Percentiles rank a stretch among this genome's conserved stretches.
These are phyloP conservation scores for Malacoraja senta DNA, from an alignment of 2,797 vertebrate genomes.

Conservation along the genomic window DNA sequence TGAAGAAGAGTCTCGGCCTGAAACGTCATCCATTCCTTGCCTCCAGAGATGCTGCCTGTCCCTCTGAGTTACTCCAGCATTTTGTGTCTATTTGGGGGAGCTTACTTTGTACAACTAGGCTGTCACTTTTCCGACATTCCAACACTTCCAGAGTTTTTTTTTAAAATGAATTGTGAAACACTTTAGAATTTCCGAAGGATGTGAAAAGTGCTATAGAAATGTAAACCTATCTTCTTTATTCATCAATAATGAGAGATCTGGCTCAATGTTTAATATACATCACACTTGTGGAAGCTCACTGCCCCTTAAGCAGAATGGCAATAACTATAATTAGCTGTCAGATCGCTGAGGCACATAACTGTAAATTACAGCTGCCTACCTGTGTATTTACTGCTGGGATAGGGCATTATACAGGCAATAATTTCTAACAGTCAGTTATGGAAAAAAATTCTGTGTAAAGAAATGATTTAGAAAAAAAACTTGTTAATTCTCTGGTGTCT, in stretches of 20 bases:
- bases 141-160: too few species aligned
- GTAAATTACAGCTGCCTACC: not conserved
- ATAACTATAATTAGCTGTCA: not conserved
- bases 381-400: not conserved
- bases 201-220: not conserved
- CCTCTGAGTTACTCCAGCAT: too few species aligned
- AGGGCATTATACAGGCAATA: too few species aligned
- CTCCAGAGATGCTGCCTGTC: too few species aligned
- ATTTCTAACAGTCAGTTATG: not conserved
- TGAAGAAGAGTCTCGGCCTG: too few species aligned
- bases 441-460: not conserved
- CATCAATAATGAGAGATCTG: not conserved
- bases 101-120: too few species aligned
- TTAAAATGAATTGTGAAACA: not conserved
- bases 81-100: too few species aligned
- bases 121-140: too few species aligned
- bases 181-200: not conserved
- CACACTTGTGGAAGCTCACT: not conserved
- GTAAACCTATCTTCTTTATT: not conserved
- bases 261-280: not conserved
- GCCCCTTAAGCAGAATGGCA: not conserved
- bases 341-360: not conserved
- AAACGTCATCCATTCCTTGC: too few species aligned
- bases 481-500: not conserved
- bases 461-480: not conserved